phyloP scores from a whole-genome alignment of 2,888 invertebrate genomes.

The Sinelater perroti region DNA sequence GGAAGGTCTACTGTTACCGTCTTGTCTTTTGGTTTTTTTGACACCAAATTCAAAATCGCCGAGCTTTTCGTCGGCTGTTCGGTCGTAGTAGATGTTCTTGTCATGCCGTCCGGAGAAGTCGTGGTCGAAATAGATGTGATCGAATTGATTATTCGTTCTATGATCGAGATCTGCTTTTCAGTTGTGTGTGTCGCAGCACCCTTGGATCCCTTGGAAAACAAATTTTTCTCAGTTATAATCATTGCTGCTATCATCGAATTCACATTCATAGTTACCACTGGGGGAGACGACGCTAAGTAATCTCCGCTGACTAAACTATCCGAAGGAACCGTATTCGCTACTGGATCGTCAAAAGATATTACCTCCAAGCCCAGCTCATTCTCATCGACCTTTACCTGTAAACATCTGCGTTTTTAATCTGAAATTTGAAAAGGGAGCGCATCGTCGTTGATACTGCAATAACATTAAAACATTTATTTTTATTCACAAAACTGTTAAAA shows the following conservation, averaged over 20 bases:
- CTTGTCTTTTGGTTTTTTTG: slow-evolving; percentile 52
- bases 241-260: slow-evolving; percentile 3
- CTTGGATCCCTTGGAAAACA: slow-evolving; percentile 38
- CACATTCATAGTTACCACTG: slow-evolving; percentile 39
- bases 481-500: slow-evolving; percentile 9
- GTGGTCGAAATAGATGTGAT: slow-evolving; percentile 58
- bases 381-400: slow-evolving; percentile 35
- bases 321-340: slow-evolving; percentile 56
- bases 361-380: slow-evolving; percentile 53
- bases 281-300: slow-evolving; percentile 47
- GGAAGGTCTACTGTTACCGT: slow-evolving; percentile 31
- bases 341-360: slow-evolving; percentile 59
- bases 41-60: slow-evolving; percentile 58
- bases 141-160: slow-evolving; percentile 60
- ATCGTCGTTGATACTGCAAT: not conserved
- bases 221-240: slow-evolving; percentile 11
- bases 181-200: slow-evolving; percentile 44
- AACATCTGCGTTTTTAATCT: slow-evolving; percentile 29
- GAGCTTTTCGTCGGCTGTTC: slow-evolving; percentile 50
- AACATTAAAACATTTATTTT: not conserved
- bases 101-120: slow-evolving; percentile 41
- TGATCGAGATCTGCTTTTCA: slow-evolving; percentile 56
- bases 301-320: slow-evolving; percentile 58
- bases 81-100: slow-evolving; percentile 37
- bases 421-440: not conserved